A percentile compares a stretch with the other conserved stretches of the same genome.
Conservation (phyloP, 2,797 vertebrate species). For the Amazona finschi region DNA sequence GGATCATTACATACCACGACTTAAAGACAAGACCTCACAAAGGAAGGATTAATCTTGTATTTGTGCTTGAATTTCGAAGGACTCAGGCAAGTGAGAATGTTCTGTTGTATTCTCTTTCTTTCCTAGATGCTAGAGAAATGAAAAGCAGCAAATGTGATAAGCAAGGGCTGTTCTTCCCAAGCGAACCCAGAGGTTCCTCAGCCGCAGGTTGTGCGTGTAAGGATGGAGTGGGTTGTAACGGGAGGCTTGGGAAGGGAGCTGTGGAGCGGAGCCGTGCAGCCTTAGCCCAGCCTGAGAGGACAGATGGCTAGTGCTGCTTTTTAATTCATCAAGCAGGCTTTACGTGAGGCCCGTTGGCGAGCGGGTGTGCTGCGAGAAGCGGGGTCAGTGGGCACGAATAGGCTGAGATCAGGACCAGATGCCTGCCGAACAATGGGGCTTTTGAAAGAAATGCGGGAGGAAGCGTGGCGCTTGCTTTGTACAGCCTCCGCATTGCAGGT, state of each 20-base stretch:
- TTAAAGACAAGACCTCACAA: constrained; percentile 84
- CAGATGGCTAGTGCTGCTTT: constrained; percentile 89
- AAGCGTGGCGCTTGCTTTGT: constrained; percentile 91
- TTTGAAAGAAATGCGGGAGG: constrained; percentile 85
- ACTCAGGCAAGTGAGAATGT: constrained; percentile 84
- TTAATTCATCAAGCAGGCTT: constrained; percentile 87
- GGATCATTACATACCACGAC: constrained; percentile 82
- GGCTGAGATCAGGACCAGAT: constrained; percentile 92
- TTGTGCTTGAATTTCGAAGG: constrained; percentile 77
- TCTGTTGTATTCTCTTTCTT: constrained; percentile 47
- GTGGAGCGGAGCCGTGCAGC: constrained; percentile 3
- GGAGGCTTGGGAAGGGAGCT: constrained; percentile 20
- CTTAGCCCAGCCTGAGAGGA: constrained; percentile 75
- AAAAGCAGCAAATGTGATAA: not conserved
- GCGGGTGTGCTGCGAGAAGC: constrained; percentile 74
- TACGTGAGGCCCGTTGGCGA: constrained; percentile 81
- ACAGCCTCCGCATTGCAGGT: constrained; percentile 96
- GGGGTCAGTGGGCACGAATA: constrained; percentile 85
- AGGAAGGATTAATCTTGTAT: constrained; percentile 91
- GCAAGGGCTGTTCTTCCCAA: not conserved
- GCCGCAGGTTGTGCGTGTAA: constrained; percentile 74
- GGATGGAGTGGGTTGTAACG: not conserved
- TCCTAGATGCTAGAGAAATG: not conserved
- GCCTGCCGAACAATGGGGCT: constrained; percentile 92
- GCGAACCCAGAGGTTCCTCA: constrained; percentile 56